Conservation (phyloP, 2,113 vertebrate species). For the Gymnocephalus cernua region DNA sequence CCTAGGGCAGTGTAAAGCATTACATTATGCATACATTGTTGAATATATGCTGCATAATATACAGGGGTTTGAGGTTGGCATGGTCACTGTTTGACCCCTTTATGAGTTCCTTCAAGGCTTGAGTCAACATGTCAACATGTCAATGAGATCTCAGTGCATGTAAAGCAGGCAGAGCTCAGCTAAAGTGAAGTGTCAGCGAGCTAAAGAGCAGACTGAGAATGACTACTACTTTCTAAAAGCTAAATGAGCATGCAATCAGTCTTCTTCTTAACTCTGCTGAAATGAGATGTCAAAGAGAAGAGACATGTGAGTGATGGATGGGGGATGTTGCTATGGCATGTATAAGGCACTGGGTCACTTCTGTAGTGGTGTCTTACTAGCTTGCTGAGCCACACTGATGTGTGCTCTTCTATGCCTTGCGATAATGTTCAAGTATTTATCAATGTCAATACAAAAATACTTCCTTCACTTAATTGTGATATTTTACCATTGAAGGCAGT, state of each 20-base stretch:
- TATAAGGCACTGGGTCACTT: constrained; percentile 13
- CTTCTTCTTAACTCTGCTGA: constrained; percentile 25
- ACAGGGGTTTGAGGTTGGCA: constrained; percentile 35
- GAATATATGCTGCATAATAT: constrained; percentile 35
- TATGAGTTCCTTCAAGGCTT: constrained; percentile 46
- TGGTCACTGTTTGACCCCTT: constrained; percentile 43
- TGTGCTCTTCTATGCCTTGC: background rate
- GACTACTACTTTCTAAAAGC: constrained; percentile 27
- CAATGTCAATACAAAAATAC: background rate
- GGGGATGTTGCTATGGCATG: constrained; percentile 11
- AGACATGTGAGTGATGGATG: constrained; percentile 18
- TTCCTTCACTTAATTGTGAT: background rate
- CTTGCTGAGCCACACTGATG: constrained; percentile 2
- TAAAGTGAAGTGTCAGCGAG: constrained; percentile 52
- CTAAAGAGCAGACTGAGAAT: constrained; percentile 18
- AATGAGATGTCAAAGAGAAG: constrained; percentile 41
- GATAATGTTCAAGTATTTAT: constrained; percentile 10
- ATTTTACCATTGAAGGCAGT: background rate
- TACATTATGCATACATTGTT: constrained; percentile 36
- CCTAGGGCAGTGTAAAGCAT: constrained; percentile 20
- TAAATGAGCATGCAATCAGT: constrained; percentile 44
- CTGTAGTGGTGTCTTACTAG: constrained; percentile 11
- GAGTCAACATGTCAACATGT: constrained; percentile 57
- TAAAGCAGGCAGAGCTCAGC: constrained; percentile 32
- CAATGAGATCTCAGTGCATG: constrained; percentile 42